phyloP scores from a whole-genome alignment of 53 echinoderm and acorn worm genomes.

The Actinopyga echinites region DNA sequence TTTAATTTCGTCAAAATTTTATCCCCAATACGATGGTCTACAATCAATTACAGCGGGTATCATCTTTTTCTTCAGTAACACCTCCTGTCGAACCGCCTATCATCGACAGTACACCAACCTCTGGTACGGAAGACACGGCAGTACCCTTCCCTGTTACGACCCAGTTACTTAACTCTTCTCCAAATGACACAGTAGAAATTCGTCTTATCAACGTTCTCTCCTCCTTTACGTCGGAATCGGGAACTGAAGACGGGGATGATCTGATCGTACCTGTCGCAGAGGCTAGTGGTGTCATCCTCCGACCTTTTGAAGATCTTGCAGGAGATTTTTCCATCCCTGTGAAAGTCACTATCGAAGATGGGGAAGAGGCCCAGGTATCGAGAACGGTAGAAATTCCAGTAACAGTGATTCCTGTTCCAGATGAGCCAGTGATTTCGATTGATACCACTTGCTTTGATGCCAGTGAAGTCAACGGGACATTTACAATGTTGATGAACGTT shows the following conservation, averaged over 20 bases:
- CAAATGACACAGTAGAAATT: not conserved
- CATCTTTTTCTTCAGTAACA: constrained; percentile 6
- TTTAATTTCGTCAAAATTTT: too few relatives aligned
- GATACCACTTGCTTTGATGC: not conserved
- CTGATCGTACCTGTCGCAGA: not conserved
- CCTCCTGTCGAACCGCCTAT: constrained; percentile 53
- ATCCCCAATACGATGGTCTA: too few relatives aligned
- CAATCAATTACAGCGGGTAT: too few relatives aligned
- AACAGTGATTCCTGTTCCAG: not conserved
- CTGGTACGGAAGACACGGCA: not conserved
- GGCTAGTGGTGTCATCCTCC: not conserved
- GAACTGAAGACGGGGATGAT: not conserved
- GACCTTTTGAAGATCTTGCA: not conserved
- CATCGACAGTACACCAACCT: not conserved
- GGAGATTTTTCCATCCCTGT: not conserved
- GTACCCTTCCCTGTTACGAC: not conserved
- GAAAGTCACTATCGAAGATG: not conserved
- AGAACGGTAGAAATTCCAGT: not conserved
- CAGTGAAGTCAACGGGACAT: too few relatives aligned
- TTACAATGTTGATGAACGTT: too few relatives aligned
- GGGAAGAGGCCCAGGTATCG: not conserved
- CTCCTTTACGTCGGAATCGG: not conserved
- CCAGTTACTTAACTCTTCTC: not conserved
- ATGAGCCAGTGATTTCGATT: not conserved
- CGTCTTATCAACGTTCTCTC: too few relatives aligned